Evolutionary conservation across 2,888 invertebrate genomes (phyloP).

Genomic region (Drosophila diplacantha): DNA sequence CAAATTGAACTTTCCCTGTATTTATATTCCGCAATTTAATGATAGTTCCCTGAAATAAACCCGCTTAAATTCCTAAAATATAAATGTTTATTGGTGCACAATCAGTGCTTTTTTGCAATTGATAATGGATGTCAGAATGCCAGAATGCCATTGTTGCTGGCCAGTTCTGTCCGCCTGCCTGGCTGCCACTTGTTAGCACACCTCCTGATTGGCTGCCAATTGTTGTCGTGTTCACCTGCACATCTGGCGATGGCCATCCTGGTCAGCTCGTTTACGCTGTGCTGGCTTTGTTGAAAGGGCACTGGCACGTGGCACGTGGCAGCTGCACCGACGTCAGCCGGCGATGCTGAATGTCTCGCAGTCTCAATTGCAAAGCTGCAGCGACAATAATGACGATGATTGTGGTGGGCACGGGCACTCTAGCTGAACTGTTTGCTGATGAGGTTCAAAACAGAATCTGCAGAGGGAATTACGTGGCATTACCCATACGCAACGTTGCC

Average conservation of each 20-base stretch:
- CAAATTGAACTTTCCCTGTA: background rate
- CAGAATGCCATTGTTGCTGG: constrained; percentile 9
- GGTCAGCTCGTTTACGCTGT: constrained; percentile 10
- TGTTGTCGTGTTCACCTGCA: constrained; percentile 11
- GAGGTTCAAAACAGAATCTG: constrained; percentile 25
- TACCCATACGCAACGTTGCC: constrained; percentile 48
- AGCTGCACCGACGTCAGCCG: constrained; percentile 18
- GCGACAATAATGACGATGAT: constrained; percentile 10
- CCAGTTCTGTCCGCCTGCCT: background rate
- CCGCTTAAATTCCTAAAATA: background rate
- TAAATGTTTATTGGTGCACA: background rate
- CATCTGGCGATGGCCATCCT: background rate
- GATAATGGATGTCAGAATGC: constrained; percentile 1
- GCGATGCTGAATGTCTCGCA: constrained; percentile 8
- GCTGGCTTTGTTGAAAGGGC: constrained; percentile 13
- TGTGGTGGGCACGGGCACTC: background rate
- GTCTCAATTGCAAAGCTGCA: constrained; percentile 16
- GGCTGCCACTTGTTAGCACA: constrained; percentile 1
- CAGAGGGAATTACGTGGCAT: constrained; percentile 27
- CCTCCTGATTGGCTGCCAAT: constrained; percentile 17
- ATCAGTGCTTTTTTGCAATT: constrained; percentile 5
- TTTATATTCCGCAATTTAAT: background rate
- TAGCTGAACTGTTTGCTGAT: constrained; percentile 7
- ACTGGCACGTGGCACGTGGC: constrained; percentile 30
- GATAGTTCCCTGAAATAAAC: background rate